phyloP scores from a whole-genome alignment of 2,888 invertebrate species.

The Gerosis bhagava region DNA sequence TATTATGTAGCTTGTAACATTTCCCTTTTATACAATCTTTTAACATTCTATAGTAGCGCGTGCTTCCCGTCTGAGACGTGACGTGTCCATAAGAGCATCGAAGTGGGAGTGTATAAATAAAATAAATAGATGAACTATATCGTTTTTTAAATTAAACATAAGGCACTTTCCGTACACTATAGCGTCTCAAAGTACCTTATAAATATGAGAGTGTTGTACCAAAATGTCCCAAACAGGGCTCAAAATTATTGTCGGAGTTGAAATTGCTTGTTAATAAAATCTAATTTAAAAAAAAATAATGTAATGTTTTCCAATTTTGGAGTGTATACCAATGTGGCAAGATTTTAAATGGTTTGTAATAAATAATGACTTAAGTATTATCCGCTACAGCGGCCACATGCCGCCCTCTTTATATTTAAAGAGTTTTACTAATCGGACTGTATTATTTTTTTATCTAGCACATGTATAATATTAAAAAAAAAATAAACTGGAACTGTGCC shows the following conservation, averaged over 20 bases:
- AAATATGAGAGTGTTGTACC: constrained; percentile 42
- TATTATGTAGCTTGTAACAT: not conserved
- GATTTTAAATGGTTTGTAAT: constrained; percentile 32
- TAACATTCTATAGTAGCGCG: too few relatives aligned
- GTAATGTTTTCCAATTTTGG: constrained; percentile 64
- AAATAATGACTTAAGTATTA: constrained; percentile 51
- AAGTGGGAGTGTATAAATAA: constrained; percentile 62
- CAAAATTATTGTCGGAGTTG: constrained; percentile 52
- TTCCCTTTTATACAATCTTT: constrained; percentile 2
- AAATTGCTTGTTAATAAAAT: constrained; percentile 70
- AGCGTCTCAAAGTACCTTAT: constrained; percentile 58
- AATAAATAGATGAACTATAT: constrained; percentile 73
- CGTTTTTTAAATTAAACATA: constrained; percentile 64
- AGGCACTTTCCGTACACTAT: constrained; percentile 60
- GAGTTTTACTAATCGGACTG: constrained; percentile 76
- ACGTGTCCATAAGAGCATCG: constrained; percentile 39
- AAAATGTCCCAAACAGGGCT: constrained; percentile 51
- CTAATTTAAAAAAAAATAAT: constrained; percentile 58
- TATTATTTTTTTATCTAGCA: constrained; percentile 81
- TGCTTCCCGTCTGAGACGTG: constrained; percentile 45
- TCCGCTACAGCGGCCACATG: constrained; percentile 31
- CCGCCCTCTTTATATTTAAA: constrained; percentile 49
- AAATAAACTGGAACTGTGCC: constrained; percentile 81
- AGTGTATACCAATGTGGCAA: constrained; percentile 50
- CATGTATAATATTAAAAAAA: constrained; percentile 73